Evolutionary conservation across 1,140 invertebrate species (phyloP), one percentile per base, ranked within the genome.

Genomic region (Campodea augens): DNA sequence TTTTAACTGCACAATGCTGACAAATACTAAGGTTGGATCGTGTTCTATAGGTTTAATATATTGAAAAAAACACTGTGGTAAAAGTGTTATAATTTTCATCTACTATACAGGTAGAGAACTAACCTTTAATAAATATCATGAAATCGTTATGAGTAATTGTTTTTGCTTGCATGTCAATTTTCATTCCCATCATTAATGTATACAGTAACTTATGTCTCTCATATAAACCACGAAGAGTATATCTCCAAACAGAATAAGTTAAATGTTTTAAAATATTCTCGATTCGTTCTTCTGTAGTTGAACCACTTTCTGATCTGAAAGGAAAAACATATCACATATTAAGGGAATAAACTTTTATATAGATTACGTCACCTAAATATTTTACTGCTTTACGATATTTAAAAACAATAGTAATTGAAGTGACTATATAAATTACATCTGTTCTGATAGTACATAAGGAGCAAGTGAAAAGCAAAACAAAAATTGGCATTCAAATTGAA

Each of bases 161-260:
- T 1, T 73, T 76, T 40, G 76, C 71, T 49, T 91, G 75, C 50
- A 88, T 76, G 59, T 96, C 89, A 47, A 96, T 92, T 66, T 96
- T 97, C 68, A 97, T 83, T 0, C 86, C 86, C 56, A 96, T 67
- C 73, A 96, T 82, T n/a, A 97, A 57, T 0, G 90, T 95, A 58
- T 96, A 96, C 13, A 95, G 69, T 5, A 76, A 73, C 58, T 95
- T 92, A 57, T 97, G 88, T 18, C 79, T 71, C 60, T 95, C 90
- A 57, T 96, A 97, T 2, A 95, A 71, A 63, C 88, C 89, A 36
- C 91, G 69, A 47, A 87, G 74, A 18, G 88, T 88, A 56, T 92
- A 95, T 22, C 75, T 78, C 78, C 87, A 96, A 0, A 95, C 86
- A 63, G 92, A 87, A 55, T 77, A 78, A 0, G 90, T 96, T 50